A percentile compares a stretch with the other conserved stretches of the same genome.
These are phyloP conservation scores for Colinus virginianus DNA, from an alignment of 2,113 vertebrate species.

Conservation along the genomic window DNA sequence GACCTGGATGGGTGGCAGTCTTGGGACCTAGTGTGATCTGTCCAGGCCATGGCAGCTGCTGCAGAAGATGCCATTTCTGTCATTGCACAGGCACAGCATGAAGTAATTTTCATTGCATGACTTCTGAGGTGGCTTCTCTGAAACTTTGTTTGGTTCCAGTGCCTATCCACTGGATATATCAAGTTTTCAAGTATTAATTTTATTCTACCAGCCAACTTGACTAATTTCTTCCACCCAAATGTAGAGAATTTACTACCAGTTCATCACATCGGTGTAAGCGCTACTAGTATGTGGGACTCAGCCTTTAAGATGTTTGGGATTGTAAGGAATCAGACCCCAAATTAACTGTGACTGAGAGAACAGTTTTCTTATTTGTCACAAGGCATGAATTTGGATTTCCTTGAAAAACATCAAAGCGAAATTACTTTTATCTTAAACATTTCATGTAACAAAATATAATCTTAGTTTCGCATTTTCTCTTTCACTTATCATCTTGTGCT, in stretches of 20 bases:
- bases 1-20: neutral
- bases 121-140: neutral
- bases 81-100: neutral
- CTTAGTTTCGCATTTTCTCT: slow-evolving; percentile 17
- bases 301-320: neutral
- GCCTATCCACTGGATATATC: too few relatives aligned
- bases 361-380: neutral
- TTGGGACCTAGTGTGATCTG: neutral
- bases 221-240: neutral
- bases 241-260: neutral
- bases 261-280: neutral
- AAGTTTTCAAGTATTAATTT: neutral
- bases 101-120: neutral
- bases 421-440: slow-evolving; percentile 2
- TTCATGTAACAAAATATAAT: slow-evolving; percentile 34
- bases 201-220: neutral
- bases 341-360: rapidly evolving
- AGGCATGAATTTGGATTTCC: neutral
- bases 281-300: neutral
- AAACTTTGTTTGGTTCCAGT: neutral
- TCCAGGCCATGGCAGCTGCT: neutral
- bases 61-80: neutral
- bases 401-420: neutral
- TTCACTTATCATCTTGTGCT: neutral
- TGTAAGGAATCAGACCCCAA: neutral